A percentile compares a stretch with the other conserved stretches of the same genome.
phyloP scores from a whole-genome alignment of 1,140 invertebrate genomes.

The Hormaphis cornu region DNA sequence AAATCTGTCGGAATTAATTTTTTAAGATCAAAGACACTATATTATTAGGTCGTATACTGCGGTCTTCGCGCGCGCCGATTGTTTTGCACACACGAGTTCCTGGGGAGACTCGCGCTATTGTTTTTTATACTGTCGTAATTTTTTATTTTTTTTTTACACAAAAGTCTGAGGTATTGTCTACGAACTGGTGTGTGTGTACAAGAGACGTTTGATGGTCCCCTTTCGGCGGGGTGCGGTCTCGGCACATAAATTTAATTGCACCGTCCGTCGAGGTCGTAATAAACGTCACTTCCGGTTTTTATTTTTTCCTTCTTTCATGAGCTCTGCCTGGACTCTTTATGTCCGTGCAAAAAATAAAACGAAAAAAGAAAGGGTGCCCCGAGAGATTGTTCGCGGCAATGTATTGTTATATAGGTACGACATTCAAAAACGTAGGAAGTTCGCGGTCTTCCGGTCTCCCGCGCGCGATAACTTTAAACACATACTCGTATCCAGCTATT shows the following conservation, averaged over 20 bases:
- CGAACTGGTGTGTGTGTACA: not conserved
- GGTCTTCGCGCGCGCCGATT: not conserved
- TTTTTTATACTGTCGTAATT: not conserved
- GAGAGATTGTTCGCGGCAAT: constrained; percentile 19
- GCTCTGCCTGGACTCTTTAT: not conserved
- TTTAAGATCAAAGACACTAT: too few relatives aligned
- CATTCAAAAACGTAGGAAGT: constrained; percentile 15
- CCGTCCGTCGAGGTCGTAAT: constrained; percentile 25
- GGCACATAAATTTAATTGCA: constrained; percentile 32
- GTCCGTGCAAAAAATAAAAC: not conserved
- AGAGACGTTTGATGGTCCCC: constrained; percentile 5
- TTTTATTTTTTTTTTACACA: not conserved
- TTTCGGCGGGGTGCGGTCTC: constrained; percentile 28
- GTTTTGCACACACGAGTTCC: not conserved
- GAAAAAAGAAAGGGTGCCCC: constrained; percentile 3
- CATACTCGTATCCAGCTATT: constrained; percentile 1
- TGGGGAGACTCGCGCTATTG: not conserved
- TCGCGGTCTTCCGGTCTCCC: constrained; percentile 22
- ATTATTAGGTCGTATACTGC: not conserved
- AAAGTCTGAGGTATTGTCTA: constrained; percentile 28
- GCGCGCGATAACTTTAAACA: constrained; percentile 22
- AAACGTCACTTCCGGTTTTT: constrained; percentile 32
- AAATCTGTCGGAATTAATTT: too few relatives aligned
- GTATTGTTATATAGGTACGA: not conserved
- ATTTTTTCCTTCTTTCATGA: constrained; percentile 23